phyloP scores from a whole-genome alignment of 1,140 invertebrate species.

The Mercenaria mercenaria region DNA sequence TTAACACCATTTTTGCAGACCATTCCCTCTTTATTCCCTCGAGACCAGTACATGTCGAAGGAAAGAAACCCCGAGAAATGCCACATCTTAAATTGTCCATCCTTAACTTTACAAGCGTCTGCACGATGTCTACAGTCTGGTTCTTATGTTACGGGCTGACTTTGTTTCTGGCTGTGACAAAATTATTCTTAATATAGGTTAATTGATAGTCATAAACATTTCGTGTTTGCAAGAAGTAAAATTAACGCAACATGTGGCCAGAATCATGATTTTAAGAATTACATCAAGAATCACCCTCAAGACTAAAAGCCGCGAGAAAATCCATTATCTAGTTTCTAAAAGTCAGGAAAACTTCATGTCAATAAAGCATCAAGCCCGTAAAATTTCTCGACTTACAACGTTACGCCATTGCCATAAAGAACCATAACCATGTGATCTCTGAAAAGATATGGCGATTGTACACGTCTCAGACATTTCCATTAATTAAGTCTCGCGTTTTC shows the following conservation, averaged over 20 bases:
- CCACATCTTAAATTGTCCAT: neutral
- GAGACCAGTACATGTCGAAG: too few species aligned
- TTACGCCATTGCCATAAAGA: constrained; percentile 60
- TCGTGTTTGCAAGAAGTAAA: constrained; percentile 35
- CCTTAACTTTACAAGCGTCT: neutral
- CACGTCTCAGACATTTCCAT: constrained; percentile 58
- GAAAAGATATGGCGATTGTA: constrained; percentile 37
- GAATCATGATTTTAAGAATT: constrained; percentile 17
- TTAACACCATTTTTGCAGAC: too few species aligned
- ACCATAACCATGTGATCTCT: constrained; percentile 21
- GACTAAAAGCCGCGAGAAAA: constrained; percentile 27
- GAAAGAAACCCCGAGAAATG: neutral
- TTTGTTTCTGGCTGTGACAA: neutral
- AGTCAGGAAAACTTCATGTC: constrained; percentile 41
- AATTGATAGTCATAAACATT: constrained; percentile 18
- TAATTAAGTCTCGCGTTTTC: constrained; percentile 54
- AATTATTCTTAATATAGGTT: constrained; percentile 14
- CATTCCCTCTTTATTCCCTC: too few species aligned
- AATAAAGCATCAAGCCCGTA: constrained; percentile 55
- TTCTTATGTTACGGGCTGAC: neutral
- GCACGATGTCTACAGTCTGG: neutral
- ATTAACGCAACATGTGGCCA: constrained; percentile 33
- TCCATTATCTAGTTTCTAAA: constrained; percentile 35
- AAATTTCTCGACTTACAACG: constrained; percentile 55
- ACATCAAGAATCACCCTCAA: constrained; percentile 19